Evolutionary conservation across 2,113 vertebrate species (phyloP), one percentile per base, ranked within the genome.

Genomic region (Cinclus cinclus): DNA sequence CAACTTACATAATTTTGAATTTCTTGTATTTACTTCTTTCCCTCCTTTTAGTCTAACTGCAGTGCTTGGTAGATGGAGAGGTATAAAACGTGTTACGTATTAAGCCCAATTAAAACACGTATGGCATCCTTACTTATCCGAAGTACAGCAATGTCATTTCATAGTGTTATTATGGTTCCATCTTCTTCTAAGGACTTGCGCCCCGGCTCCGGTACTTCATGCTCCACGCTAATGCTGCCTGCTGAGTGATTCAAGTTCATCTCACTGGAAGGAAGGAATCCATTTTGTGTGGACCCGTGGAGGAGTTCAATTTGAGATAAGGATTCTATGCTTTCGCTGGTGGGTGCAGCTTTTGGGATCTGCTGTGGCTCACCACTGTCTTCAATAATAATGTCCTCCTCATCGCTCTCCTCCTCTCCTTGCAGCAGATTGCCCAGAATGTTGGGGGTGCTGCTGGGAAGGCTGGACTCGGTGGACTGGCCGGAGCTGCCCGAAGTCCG

Each of bases 131-230:
- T 85, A 55, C 50, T 74, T 58, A 28, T 13, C 11, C 31, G 16
- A 53, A 92, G 86, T 31, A 95, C 75, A 83, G 52, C 67, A 59
- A 21, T 2, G 24, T 63, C 15, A 84, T 42, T 84, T 98, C 99
- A 99, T 78, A 99, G 98, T 1, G 99, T 99, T 90, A 99, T 99
- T 69, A 99, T 98, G 6, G 99, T 99, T 41, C 99, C 99, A 2
- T 99, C 99, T 95, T 99, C 99, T 96, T 99, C 99, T 89, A 99
- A 77, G 4, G 98, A 94, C 62, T 97, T 98, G 3, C 83, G 97
- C 59, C 97, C 96, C 49, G 98, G 74, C 95, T 97, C 94, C 76
- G 80, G 94, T 65, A 49, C 49, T 82, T 98, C 96, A 65, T 41
- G 97, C 44, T 98, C 98, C 58, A 96, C 70, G 81, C 69, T 91